Evolutionary conservation across 1,140 invertebrate species (phyloP).

Genomic region (Cydia amplana): DNA sequence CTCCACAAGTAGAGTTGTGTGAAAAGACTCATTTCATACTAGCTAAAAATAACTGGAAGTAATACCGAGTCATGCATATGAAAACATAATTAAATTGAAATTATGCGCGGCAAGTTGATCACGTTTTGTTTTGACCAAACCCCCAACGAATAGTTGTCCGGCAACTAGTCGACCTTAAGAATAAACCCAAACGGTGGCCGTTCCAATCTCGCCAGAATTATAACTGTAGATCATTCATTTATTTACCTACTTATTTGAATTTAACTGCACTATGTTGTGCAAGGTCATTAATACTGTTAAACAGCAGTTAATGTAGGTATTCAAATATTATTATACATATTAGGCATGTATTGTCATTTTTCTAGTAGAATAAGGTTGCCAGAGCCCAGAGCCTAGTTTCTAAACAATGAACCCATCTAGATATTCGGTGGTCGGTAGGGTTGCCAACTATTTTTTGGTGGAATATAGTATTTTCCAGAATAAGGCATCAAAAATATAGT

Average conservation of each 20-base stretch:
- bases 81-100: not conserved
- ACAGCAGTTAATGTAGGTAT: no score
- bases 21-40: not conserved
- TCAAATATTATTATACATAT: no score
- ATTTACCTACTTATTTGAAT: not conserved
- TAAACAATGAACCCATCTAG: no score
- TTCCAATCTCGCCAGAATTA: not conserved
- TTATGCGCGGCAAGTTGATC: not conserved
- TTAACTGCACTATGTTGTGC: not conserved
- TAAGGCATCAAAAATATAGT: no score
- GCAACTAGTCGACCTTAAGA: slow-evolving; percentile 22
- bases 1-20: not conserved
- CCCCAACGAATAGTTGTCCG: slow-evolving; percentile 26
- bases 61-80: not conserved
- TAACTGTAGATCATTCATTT: not conserved
- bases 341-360: no score
- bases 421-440: no score
- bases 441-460: no score
- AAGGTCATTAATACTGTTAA: not conserved
- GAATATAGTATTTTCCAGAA: no score
- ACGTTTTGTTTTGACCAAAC: slow-evolving; percentile 28
- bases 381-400: no score
- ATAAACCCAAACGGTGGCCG: slow-evolving; percentile 13
- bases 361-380: no score
- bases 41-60: not conserved